Conservation (phyloP, 2,113 vertebrate genomes). For the Hemiscyllium ocellatum region DNA sequence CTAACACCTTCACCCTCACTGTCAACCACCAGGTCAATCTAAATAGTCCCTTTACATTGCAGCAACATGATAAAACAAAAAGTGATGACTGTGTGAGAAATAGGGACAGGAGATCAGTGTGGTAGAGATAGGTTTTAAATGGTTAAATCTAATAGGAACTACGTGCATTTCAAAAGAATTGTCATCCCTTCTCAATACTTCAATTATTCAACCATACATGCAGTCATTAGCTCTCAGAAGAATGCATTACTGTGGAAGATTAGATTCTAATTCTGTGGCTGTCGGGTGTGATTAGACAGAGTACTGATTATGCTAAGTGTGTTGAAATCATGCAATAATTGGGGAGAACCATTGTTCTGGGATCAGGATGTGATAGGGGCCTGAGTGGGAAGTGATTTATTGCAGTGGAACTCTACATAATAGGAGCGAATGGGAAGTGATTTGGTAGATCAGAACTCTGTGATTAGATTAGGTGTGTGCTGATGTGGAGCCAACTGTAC, state of each 20-base stretch:
- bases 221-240: not conserved
- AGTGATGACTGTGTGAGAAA: not conserved
- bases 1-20: too few relatives aligned
- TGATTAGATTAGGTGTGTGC: slow-evolving; percentile 19
- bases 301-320: not conserved
- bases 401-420: slow-evolving; percentile 1
- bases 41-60: too few relatives aligned
- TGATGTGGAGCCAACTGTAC: not conserved
- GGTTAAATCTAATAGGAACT: not conserved
- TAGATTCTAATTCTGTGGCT: slow-evolving; percentile 11
- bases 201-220: not conserved
- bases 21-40: too few relatives aligned
- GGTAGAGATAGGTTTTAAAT: not conserved
- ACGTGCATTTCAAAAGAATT: not conserved
- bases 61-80: not conserved
- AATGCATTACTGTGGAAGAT: not conserved
- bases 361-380: not conserved
- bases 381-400: not conserved
- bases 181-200: not conserved
- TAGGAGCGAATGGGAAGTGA: slow-evolving; percentile 31
- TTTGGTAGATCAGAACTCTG: slow-evolving; percentile 26
- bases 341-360: not conserved
- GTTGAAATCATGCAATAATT: slow-evolving; percentile 23
- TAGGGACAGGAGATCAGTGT: not conserved
- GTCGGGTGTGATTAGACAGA: not conserved